These are phyloP conservation scores for Apodemus speciosus DNA, from an alignment of 2,113 vertebrate genomes.

Conservation along the genomic window DNA sequence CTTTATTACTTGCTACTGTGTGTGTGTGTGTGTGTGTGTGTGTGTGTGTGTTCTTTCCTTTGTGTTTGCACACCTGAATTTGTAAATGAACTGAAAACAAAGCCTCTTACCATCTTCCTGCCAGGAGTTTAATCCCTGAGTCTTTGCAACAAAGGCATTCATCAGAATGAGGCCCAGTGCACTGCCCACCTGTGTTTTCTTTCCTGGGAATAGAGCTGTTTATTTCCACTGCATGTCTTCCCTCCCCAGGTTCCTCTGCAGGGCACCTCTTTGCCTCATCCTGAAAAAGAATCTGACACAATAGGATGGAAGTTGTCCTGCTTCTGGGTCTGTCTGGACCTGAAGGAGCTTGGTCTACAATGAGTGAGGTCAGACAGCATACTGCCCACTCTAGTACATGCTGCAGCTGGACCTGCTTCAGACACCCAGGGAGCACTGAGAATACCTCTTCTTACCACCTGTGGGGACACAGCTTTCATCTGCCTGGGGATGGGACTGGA, in stretches of 20 bases:
- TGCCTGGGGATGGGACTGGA: neutral
- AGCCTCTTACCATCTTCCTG: neutral
- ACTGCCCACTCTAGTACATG: neutral
- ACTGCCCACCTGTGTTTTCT: neutral
- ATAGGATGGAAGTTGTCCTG: neutral
- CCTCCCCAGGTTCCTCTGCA: neutral
- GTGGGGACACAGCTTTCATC: neutral
- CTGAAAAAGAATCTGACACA: neutral
- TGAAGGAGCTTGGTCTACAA: neutral
- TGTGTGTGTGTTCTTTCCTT: neutral
- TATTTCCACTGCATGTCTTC: neutral
- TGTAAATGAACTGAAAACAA: slow-evolving; percentile 39
- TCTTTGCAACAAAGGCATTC: neutral
- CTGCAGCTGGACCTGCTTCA: neutral
- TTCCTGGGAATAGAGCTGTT: neutral
- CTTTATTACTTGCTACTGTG: neutral
- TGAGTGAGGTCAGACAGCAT: neutral
- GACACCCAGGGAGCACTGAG: neutral
- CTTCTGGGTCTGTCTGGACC: neutral
- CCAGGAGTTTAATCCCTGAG: neutral
- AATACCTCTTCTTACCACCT: neutral
- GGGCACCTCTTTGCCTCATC: neutral
- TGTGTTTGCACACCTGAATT: neutral
- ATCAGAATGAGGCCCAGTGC: neutral
- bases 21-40: neutral